Evolutionary conservation across 2,797 vertebrate genomes (phyloP), one percentile per base, ranked within the genome.

Genomic region (Phataginus tetradactyla): DNA sequence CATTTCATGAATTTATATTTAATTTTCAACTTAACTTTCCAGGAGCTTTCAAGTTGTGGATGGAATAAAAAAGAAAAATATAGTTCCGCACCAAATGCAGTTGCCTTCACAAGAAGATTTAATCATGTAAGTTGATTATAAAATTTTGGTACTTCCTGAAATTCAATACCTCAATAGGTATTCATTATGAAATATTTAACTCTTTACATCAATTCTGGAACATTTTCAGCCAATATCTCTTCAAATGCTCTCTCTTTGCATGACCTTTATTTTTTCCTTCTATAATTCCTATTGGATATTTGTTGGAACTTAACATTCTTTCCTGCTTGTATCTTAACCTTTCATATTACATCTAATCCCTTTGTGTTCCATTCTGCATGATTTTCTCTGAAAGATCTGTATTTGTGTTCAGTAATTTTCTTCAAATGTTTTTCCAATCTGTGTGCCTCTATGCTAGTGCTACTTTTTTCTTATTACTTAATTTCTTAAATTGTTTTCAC

Each of bases 31-130:
- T 86, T 95, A 85, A 10, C 98, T 91, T 98, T 86, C 11, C 97
- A 99, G 99, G 99, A 99, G 98, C 99, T 99, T 98, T 99, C 99
- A 71, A 99, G 99, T 98, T 99, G 99, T 97, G 99, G 99, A 98
- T 99, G 99, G 99, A 99, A 99, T 98, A 99, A 99, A 98, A 99
- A 99, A 98, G 99, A 99, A 98, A 99, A 99, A 98, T 99, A 99
- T 93, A 99, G 99, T 98, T 99, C 99, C 63, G 99, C 99, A 97
- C 99, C 99, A 11, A 99, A 99, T 45, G 99, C 99, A n/a, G 99
- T 99, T 98, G 99, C 99, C 98, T 99, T 99, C 98, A 99, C 99
- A 81, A 99, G 99, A 98, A 99, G 99, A 98, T 99, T 99, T 98
- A 99, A 99, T 98, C 99, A 99, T 90, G 99, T 99, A 98, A 99